These are phyloP conservation scores for Butorides virescens DNA, from an alignment of 2,113 vertebrate genomes.

Conservation along the genomic window DNA sequence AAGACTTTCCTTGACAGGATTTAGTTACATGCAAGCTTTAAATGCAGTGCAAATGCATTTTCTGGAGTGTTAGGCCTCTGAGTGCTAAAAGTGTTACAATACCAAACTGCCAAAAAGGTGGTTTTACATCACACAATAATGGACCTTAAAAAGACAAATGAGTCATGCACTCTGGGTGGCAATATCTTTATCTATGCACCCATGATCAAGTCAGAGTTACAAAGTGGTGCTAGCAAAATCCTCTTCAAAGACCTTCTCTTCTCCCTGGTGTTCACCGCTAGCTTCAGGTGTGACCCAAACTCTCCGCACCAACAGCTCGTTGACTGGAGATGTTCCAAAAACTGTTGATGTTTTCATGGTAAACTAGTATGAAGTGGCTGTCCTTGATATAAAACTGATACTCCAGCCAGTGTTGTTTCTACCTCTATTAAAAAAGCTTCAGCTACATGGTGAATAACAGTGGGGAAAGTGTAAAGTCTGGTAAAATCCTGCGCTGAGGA, in stretches of 20 bases:
- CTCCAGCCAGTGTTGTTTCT: background rate
- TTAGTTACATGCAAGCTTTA: conserved; percentile 63
- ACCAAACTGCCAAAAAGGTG: conserved; percentile 36
- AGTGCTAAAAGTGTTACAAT: conserved; percentile 44
- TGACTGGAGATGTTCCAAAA: background rate
- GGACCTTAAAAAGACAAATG: background rate
- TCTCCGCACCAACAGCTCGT: background rate
- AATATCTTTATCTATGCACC: background rate
- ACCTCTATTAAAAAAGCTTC: background rate
- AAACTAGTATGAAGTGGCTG: background rate
- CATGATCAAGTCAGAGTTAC: background rate
- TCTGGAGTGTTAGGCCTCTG: conserved; percentile 29
- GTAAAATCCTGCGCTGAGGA: background rate
- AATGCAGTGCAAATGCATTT: conserved; percentile 69
- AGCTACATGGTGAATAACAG: background rate
- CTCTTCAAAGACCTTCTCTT: background rate
- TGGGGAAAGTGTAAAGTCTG: background rate
- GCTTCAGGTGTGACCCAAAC: background rate
- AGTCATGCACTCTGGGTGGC: background rate
- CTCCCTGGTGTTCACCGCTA: background rate
- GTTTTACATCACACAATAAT: background rate
- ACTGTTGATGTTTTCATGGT: background rate
- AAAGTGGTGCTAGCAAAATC: background rate
- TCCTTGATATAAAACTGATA: background rate
- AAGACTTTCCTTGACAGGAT: conserved; percentile 69